phyloP scores from a whole-genome alignment of 2,888 invertebrate genomes.

The Synergus umbraculus region DNA sequence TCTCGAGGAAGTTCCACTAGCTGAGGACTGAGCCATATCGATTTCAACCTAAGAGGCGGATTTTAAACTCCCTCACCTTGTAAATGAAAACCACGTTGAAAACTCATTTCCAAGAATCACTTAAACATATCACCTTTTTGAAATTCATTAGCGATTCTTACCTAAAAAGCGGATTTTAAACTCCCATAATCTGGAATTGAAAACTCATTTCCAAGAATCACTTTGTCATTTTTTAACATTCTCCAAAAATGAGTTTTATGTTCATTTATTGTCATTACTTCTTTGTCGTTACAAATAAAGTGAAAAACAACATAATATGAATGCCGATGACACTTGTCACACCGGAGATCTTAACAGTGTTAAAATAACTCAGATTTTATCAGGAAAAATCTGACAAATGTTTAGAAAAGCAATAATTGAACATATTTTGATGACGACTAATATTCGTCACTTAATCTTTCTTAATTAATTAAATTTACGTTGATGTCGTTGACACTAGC shows the following conservation, averaged over 20 bases:
- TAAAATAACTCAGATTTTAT: background rate
- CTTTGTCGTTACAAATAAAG: background rate
- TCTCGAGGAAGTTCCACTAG: constrained; percentile 83
- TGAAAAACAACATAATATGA: background rate
- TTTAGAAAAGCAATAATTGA: background rate
- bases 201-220: constrained; percentile 5
- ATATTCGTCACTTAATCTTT: background rate
- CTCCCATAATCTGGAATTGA: background rate
- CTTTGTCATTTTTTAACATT: background rate
- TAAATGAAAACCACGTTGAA: background rate
- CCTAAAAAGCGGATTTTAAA: constrained; percentile 16
- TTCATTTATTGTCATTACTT: background rate
- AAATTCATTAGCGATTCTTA: background rate
- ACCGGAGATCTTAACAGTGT: background rate
- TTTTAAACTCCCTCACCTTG: constrained; percentile 10
- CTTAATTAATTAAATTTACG: constrained; percentile 1
- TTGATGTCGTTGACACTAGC: background rate
- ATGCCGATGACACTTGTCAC: background rate
- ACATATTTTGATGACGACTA: background rate
- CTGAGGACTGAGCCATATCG: constrained; percentile 82
- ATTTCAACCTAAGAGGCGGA: constrained; percentile 12
- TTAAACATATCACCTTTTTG: background rate
- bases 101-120: constrained; percentile 7
- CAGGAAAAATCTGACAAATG: background rate
- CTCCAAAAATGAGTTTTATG: background rate